These are phyloP conservation scores for Eilema caniola DNA, from an alignment of 2,888 invertebrate species.

Conservation along the genomic window DNA sequence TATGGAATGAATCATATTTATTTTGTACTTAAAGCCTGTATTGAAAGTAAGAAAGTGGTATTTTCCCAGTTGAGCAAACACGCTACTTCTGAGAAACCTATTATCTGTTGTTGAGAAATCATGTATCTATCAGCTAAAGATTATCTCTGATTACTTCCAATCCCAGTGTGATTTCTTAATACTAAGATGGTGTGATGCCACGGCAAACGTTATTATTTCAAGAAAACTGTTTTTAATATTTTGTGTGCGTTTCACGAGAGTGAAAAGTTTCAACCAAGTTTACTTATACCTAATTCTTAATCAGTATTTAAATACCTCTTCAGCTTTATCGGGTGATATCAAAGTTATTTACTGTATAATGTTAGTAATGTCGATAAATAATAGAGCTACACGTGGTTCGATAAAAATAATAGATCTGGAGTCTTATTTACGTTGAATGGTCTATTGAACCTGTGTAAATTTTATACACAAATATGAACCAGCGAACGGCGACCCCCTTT, in stretches of 20 bases:
- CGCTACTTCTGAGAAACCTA: not conserved
- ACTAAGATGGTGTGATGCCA: too few relatives aligned
- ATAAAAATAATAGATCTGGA: not conserved
- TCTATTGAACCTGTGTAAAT: too few relatives aligned
- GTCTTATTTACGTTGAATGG: not conserved
- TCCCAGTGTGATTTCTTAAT: not conserved
- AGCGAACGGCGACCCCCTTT: not conserved
- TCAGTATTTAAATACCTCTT: too few relatives aligned
- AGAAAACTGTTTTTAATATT: not conserved
- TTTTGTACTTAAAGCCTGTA: not conserved
- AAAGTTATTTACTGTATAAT: too few relatives aligned
- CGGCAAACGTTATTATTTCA: too few relatives aligned
- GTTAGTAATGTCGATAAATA: not conserved
- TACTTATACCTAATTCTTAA: too few relatives aligned
- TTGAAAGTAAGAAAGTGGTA: not conserved
- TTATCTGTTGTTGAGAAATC: not conserved
- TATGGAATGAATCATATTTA: not conserved
- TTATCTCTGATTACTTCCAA: not conserved
- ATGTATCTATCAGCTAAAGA: not conserved
- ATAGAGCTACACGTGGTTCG: not conserved
- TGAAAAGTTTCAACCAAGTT: too few relatives aligned
- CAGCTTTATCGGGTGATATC: too few relatives aligned
- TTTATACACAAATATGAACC: not conserved
- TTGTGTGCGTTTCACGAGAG: not conserved
- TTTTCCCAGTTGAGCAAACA: not conserved